A percentile compares a stretch with the other conserved stretches of the same genome.
Evolutionary conservation across 1,140 invertebrate genomes (phyloP).

Genomic region (Papilio dardanus): DNA sequence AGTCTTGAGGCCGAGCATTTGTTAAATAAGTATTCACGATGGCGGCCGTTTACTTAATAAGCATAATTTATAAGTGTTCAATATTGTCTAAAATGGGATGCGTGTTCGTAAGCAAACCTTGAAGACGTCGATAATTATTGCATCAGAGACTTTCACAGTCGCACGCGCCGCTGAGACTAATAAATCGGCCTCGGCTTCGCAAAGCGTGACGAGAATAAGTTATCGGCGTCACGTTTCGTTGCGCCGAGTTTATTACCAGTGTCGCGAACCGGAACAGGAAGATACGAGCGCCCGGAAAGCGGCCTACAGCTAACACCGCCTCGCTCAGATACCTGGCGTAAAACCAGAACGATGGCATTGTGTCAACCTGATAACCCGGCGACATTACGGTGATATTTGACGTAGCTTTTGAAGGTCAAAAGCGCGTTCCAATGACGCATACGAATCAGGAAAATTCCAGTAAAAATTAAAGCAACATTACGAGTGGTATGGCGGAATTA

Average conservation of each 20-base stretch:
- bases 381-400: neutral
- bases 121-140: constrained; percentile 49
- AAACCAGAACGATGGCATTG: constrained; percentile 62
- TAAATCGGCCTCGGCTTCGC: constrained; percentile 42
- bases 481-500: neutral
- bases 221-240: constrained; percentile 48
- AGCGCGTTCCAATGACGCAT: neutral
- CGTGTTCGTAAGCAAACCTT: constrained; percentile 41
- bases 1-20: neutral
- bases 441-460: neutral
- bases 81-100: neutral
- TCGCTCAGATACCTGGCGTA: constrained; percentile 56
- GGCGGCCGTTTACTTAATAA: neutral
- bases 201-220: constrained; percentile 47
- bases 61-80: neutral
- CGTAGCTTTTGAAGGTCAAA: neutral
- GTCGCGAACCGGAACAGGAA: constrained; percentile 65
- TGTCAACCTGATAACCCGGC: no score
- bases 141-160: constrained; percentile 56
- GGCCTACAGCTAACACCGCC: constrained; percentile 51
- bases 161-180: constrained; percentile 41
- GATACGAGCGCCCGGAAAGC: constrained; percentile 44
- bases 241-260: constrained; percentile 48
- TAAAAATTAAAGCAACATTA: neutral
- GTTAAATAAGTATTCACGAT: neutral